These are phyloP conservation scores for Panurus biarmicus DNA, from an alignment of 2,113 vertebrate genomes.

Conservation along the genomic window DNA sequence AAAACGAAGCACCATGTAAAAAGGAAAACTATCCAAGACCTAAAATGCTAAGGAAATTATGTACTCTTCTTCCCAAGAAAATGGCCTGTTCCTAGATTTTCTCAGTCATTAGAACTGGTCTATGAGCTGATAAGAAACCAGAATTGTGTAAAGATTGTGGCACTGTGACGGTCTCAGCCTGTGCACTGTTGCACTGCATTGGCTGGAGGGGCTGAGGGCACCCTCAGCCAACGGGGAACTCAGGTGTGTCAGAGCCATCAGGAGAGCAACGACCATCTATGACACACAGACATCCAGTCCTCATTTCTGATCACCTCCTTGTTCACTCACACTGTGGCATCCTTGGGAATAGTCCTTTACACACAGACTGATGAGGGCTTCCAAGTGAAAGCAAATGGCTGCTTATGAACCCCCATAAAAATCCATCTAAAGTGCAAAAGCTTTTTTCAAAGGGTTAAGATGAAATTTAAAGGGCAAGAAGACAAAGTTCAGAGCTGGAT, in stretches of 20 bases:
- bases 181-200: background rate
- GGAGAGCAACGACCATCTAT: rapidly evolving
- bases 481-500: background rate
- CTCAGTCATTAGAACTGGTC: background rate
- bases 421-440: background rate
- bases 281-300: background rate
- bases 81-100: background rate
- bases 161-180: background rate
- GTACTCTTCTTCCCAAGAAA: background rate
- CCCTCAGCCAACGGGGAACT: background rate
- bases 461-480: background rate
- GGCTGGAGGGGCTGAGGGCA: background rate
- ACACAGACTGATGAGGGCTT: background rate
- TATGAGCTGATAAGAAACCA: background rate
- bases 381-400: background rate
- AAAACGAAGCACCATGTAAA: background rate
- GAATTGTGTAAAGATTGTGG: background rate
- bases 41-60: background rate
- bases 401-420: background rate
- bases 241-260: background rate
- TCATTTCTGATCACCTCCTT: background rate
- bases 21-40: background rate
- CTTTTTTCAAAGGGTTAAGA: background rate
- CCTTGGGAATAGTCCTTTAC: background rate
- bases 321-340: background rate